Base-by-base conservation (phyloP, 2,113 vertebrate species). In the Phalacrocorax pelagicus region DNA sequence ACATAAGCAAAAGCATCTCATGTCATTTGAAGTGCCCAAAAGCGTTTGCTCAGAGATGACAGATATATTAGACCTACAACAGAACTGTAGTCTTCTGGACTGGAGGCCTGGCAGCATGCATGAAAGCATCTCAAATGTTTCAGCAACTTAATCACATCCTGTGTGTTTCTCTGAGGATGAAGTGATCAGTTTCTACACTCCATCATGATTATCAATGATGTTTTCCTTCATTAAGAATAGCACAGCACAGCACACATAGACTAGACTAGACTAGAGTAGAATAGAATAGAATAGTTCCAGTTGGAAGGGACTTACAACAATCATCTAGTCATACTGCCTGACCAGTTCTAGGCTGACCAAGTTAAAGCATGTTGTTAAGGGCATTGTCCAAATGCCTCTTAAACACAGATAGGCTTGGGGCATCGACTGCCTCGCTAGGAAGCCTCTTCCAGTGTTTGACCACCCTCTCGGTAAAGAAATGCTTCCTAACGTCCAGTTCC, bases 401-500 rank as follows among this genome's bases (percentile, higher is more conserved):
- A 14, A 81, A 44, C 5, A 23, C 10, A 20, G n/a, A 17, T 23
- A 57, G 19, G 8, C 8, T 14, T 49, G 10, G 3, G 11, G 6
- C 27, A 63, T 15, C 5, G 1, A 10, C 10, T 6, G 12, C 8
- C 32, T 42, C 19, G 34, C 15, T 30, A 57, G 18, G 32, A 80
- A 57, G 10, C 11, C 18, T 30, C 5, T 47, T 73, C 9, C 14
- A 30, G 51, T 5, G 6, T 86, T 42, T 74, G 51, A 79, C 10
- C 12, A 46, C 10, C 12, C 13, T 72, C 19, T 52, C 0, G 0
- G 15, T n/a, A 59, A 58, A 65, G 6, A 58, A 73, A 40, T 30
- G 12, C 9, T 86, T 47, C 44, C 24, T 54, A 12, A 67, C 21
- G 14, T 40, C 17, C 23, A 46, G 5, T 40, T 38, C 38, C 15